These are phyloP conservation scores for Apistogramma diplotaenia DNA, from an alignment of 2,113 vertebrate species.

Conservation along the genomic window DNA sequence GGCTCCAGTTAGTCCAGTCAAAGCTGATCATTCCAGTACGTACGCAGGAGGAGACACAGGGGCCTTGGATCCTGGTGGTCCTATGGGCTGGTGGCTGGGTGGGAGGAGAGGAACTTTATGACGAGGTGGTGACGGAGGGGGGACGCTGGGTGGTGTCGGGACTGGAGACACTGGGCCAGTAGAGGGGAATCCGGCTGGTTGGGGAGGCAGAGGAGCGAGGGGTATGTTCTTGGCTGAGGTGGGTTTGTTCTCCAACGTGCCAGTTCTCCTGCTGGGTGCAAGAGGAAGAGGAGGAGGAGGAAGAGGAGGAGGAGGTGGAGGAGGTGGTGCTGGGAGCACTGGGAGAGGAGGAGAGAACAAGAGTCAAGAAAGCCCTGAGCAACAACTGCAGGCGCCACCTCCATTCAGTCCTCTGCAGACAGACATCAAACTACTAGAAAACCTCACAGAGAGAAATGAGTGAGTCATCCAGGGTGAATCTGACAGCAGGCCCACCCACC, in stretches of 20 bases:
- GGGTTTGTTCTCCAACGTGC: slow-evolving; percentile 25
- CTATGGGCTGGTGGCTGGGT: slow-evolving; percentile 32
- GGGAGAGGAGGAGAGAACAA: not conserved
- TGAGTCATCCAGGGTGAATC: not conserved
- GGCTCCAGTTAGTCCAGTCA: not conserved
- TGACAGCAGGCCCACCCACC: slow-evolving; percentile 53
- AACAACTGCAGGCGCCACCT: not conserved
- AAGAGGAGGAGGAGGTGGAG: not conserved
- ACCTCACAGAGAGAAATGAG: not conserved
- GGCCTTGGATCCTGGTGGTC: slow-evolving; percentile 12
- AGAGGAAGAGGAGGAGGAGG: slow-evolving; percentile 40
- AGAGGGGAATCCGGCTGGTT: slow-evolving; percentile 5
- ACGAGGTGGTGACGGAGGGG: slow-evolving; percentile 36
- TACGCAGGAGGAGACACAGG: slow-evolving; percentile 44
- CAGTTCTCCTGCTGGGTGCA: slow-evolving; percentile 38
- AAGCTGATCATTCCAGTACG: not conserved
- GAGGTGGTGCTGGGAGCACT: slow-evolving; percentile 60
- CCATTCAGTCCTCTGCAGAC: too few relatives aligned
- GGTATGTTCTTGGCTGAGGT: slow-evolving; percentile 28
- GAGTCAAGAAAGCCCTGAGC: not conserved
- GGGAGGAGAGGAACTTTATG: slow-evolving; percentile 37
- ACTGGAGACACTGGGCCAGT: not conserved
- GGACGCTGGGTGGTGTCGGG: slow-evolving; percentile 19
- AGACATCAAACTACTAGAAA: not conserved
- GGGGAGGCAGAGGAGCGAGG: slow-evolving; percentile 58